These are phyloP conservation scores for Limenitis camilla DNA, from an alignment of 2,888 invertebrate species.

Conservation along the genomic window DNA sequence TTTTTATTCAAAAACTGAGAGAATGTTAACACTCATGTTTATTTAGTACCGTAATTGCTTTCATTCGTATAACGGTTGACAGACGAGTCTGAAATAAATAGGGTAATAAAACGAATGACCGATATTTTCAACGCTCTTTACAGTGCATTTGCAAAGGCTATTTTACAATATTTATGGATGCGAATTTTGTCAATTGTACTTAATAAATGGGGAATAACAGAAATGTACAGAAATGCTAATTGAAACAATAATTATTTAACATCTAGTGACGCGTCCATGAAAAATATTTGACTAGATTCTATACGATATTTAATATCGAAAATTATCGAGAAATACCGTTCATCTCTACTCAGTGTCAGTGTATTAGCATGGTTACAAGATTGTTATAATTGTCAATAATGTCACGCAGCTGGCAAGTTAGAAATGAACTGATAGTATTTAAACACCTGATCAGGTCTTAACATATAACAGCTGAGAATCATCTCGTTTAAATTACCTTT, in stretches of 20 bases:
- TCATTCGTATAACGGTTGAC: slow-evolving; percentile 14
- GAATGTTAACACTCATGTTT: slow-evolving; percentile 14
- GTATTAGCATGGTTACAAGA: too few species aligned
- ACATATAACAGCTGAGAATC: too few species aligned
- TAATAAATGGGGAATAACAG: not conserved
- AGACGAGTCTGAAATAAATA: slow-evolving; percentile 14
- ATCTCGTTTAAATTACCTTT: too few species aligned
- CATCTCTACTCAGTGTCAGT: too few species aligned
- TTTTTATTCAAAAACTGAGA: not conserved
- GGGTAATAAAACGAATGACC: slow-evolving; percentile 17
- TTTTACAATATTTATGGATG: slow-evolving; percentile 9
- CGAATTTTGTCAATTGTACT: not conserved
- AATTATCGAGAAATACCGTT: too few species aligned
- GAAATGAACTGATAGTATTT: too few species aligned
- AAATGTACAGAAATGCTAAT: not conserved
- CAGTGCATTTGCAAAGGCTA: slow-evolving; percentile 13
- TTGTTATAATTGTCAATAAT: too few species aligned
- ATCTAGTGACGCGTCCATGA: too few species aligned
- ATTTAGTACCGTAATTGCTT: slow-evolving; percentile 18
- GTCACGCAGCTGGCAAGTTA: too few species aligned
- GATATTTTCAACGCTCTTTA: slow-evolving; percentile 19
- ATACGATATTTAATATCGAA: too few species aligned
- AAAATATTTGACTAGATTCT: not conserved
- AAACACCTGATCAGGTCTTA: too few species aligned
- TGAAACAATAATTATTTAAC: too few species aligned